These are phyloP conservation scores for Pycnonotus jocosus DNA, from an alignment of 2,113 vertebrate genomes.

Conservation along the genomic window DNA sequence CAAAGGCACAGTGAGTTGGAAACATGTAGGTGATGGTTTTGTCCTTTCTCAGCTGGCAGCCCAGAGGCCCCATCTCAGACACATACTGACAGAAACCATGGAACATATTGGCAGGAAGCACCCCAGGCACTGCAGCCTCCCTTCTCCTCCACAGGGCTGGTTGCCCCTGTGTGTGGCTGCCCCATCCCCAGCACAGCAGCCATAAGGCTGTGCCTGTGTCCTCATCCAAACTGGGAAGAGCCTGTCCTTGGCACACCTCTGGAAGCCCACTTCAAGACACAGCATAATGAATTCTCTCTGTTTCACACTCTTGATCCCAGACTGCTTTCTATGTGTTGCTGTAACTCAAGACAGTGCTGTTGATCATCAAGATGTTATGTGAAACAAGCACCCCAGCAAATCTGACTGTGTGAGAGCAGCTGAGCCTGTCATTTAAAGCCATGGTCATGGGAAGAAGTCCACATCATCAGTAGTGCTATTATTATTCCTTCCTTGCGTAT, in stretches of 20 bases:
- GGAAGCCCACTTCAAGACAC: background rate
- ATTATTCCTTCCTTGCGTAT: background rate
- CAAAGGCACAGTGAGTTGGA: rapidly evolving
- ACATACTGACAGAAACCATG: background rate
- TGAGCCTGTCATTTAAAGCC: background rate
- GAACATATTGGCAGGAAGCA: background rate
- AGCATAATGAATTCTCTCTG: background rate
- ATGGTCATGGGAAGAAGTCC: background rate
- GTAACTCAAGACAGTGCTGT: background rate
- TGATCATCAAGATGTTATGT: background rate
- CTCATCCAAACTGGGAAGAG: background rate
- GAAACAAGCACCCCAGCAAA: background rate
- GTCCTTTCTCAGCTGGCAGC: background rate
- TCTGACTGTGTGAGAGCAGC: background rate
- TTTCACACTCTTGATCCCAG: background rate
- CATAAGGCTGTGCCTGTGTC: background rate
- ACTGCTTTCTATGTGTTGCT: background rate
- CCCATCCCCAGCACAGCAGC: rapidly evolving
- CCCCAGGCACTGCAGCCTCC: rapidly evolving
- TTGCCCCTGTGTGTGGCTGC: rapidly evolving
- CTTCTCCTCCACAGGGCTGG: background rate
- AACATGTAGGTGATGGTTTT: rapidly evolving
- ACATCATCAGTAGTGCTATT: background rate
- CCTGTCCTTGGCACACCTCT: background rate
- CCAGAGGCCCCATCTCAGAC: background rate